Conservation (phyloP, 2,113 vertebrate species). For the Hydrochoerus hydrochaeris region DNA sequence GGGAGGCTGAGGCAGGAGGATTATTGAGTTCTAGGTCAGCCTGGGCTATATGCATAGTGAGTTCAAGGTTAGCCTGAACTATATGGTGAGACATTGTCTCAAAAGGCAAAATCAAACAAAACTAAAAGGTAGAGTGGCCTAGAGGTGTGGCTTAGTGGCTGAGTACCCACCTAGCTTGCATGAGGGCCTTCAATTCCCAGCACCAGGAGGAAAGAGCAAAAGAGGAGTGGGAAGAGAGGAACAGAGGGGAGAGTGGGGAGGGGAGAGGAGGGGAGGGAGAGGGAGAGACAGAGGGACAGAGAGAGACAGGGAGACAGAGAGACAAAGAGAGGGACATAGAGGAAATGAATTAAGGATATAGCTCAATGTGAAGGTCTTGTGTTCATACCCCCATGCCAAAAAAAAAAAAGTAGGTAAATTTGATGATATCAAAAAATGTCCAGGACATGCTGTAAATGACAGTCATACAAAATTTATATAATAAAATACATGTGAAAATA, state of each 20-base stretch:
- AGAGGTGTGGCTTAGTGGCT: not conserved
- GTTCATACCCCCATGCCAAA: not conserved
- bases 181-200: not conserved
- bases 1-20: not conserved
- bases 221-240: not conserved
- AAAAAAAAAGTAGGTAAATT: not conserved
- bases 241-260: not conserved
- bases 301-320: not conserved
- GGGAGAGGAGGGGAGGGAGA: too few relatives aligned
- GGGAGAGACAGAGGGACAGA: too few relatives aligned
- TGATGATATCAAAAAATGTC: not conserved
- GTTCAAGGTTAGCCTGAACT: too few relatives aligned
- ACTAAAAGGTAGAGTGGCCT: not conserved
- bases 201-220: not conserved
- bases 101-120: not conserved
- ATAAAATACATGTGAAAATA: slow-evolving; percentile 39
- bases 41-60: not conserved
- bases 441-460: not conserved
- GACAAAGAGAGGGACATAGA: not conserved
- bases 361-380: not conserved
- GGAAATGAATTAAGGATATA: not conserved
- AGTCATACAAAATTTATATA: not conserved
- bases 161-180: not conserved
- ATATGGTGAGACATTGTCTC: too few relatives aligned
- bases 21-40: not conserved